Evolutionary conservation across 2,797 vertebrate species (phyloP), one percentile per base, ranked within the genome.

Genomic region (Pyrrhura leucotis): DNA sequence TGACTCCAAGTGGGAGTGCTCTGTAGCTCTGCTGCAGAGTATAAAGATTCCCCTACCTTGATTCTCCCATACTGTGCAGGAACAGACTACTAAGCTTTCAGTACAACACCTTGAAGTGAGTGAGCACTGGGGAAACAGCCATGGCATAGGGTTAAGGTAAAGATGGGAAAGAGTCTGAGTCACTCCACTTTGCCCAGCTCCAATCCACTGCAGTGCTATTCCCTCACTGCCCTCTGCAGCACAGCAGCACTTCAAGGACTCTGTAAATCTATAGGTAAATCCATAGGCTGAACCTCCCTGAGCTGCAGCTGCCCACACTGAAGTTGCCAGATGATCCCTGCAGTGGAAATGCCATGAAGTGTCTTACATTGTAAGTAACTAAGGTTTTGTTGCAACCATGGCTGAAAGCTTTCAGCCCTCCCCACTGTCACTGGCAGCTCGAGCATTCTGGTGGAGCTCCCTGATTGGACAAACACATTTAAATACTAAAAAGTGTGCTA

Each of bases 401-500:
- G 31, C 61, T 39, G 47, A 73, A 12, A 75, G 12, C 39, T 50
- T 86, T 81, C 59, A 82, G 77, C 31, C 51, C 6, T 69, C 21
- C 37, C 40, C 9, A 1, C n/a, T 56, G 33, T 42, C 29, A 28
- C 51, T 56, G 42, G 44, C 73, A 85, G 51, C 61, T 76, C 1
- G 1, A 84, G 81, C 69, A 85, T 44, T 63, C 72, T 37, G 42
- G 35, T 45, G 56, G 68, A 93, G 44, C 26, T 73, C 53, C n/a
- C 62, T 76, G 54, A 61, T 0, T 4, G 37, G 58, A 78, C 71
- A 73, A 94, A 75, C 26, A 33, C 31, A 50, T 10, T 66, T 26
- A 48, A 88, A 42, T 56, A 88, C 39, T 90, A 79, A 76, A 59
- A 87, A 63, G 51, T 28, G 28, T 51, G n/a, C 22, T 62, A 25